Conservation (phyloP, 2,113 vertebrate species). For the Solenodon paradoxus region DNA sequence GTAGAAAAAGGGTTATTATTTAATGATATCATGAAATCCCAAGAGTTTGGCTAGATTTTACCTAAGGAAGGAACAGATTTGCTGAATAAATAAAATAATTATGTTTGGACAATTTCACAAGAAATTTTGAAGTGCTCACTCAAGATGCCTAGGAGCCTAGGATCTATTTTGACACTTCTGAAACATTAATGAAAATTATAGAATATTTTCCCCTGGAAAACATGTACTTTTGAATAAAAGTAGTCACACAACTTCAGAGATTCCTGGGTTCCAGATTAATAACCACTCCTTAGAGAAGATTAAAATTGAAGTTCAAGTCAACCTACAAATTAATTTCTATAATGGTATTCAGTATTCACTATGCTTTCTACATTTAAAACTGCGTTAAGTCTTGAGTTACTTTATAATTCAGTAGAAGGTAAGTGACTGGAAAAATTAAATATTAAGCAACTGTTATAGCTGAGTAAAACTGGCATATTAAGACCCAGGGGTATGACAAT, state of each 20-base stretch:
- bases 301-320: constrained; percentile 3
- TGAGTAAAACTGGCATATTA: constrained; percentile 12
- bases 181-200: not conserved
- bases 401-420: not conserved
- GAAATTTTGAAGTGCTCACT: not conserved
- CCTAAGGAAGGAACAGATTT: not conserved
- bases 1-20: not conserved
- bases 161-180: too few species aligned
- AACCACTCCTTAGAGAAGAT: not conserved
- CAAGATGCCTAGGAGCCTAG: not conserved
- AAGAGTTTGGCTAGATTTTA: not conserved
- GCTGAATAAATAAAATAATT: not conserved
- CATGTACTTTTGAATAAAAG: not conserved
- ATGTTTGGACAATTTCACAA: not conserved
- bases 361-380: not conserved
- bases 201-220: not conserved
- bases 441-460: constrained; percentile 5
- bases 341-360: not conserved
- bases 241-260: not conserved
- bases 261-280: not conserved
- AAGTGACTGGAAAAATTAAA: constrained; percentile 39
- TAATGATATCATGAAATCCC: not conserved
- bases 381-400: not conserved
- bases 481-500: not conserved
- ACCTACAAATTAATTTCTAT: constrained; percentile 12